Evolutionary conservation across 2,113 vertebrate genomes (phyloP).

Genomic region (Psittacus erithacus): DNA sequence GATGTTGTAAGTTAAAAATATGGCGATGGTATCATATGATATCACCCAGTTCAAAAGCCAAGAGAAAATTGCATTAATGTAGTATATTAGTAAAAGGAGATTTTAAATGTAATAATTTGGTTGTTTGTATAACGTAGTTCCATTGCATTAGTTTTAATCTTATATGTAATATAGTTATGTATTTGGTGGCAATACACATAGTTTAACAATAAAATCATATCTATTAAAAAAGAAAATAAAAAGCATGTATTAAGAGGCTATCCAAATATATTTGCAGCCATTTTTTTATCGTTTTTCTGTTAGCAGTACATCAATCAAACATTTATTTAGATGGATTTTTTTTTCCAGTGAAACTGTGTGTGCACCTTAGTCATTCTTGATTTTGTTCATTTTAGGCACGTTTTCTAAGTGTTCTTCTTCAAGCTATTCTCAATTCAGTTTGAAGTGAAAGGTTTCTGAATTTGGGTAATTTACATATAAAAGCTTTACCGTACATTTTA

Average conservation of each 20-base stretch:
- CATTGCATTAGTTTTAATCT: not conserved
- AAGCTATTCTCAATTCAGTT: conserved; percentile 78
- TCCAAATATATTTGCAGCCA: conserved; percentile 10
- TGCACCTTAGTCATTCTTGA: not conserved
- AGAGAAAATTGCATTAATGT: not conserved
- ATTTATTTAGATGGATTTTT: conserved; percentile 23
- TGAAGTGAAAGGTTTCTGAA: conserved; percentile 74
- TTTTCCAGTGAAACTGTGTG: not conserved
- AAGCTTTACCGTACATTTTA: conserved; percentile 77
- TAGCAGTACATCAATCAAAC: conserved; percentile 4
- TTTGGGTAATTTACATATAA: conserved; percentile 83
- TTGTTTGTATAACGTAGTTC: not conserved
- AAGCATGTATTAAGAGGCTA: not conserved
- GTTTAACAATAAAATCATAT: conserved; percentile 8
- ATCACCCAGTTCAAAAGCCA: not conserved
- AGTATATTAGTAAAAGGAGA: not conserved
- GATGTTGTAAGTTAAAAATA: not conserved
- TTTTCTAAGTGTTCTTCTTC: conserved; percentile 69
- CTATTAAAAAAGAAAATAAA: not conserved
- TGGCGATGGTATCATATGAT: not conserved
- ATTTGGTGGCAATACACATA: not conserved
- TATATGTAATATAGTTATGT: not conserved
- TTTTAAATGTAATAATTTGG: not conserved
- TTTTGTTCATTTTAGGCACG: conserved; percentile 76
- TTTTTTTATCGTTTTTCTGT: conserved; percentile 25